Conservation (phyloP, 1,140 invertebrate species). For the Helicorthomorpha holstii region DNA sequence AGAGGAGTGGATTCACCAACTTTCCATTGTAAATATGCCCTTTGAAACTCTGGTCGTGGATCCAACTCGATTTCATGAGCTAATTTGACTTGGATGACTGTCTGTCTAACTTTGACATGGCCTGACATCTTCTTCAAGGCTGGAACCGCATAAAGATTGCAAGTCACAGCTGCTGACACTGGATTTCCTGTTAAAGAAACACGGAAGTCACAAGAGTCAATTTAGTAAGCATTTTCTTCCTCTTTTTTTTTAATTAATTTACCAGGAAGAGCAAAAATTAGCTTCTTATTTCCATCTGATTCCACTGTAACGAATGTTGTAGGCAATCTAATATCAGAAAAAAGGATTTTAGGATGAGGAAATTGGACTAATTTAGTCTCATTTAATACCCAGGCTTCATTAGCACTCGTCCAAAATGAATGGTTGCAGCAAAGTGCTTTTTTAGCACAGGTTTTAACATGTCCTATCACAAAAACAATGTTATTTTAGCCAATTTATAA, state of each 20-base stretch:
- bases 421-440: conserved; percentile 51
- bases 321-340: conserved; percentile 51
- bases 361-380: not conserved
- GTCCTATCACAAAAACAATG: conserved; percentile 36
- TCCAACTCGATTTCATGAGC: conserved; percentile 40
- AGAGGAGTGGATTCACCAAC: conserved; percentile 30
- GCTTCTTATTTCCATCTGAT: conserved; percentile 43
- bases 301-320: conserved; percentile 76
- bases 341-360: not conserved
- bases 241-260: conserved; percentile 10
- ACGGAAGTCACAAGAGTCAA: not conserved
- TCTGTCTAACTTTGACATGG: conserved; percentile 24
- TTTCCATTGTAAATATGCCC: conserved; percentile 40
- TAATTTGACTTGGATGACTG: conserved; percentile 38
- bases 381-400: conserved; percentile 74
- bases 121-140: conserved; percentile 42
- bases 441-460: conserved; percentile 64
- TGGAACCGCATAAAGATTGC: conserved; percentile 66
- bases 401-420: conserved; percentile 78
- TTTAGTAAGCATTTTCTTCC: not conserved
- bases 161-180: conserved; percentile 75
- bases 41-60: conserved; percentile 59
- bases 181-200: conserved; percentile 71
- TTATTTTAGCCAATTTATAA: not conserved
- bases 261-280: conserved; percentile 69